A percentile compares a stretch with the other conserved stretches of the same genome.
Conservation (phyloP, 2,888 invertebrate genomes). For the Mythimna lalbum region DNA sequence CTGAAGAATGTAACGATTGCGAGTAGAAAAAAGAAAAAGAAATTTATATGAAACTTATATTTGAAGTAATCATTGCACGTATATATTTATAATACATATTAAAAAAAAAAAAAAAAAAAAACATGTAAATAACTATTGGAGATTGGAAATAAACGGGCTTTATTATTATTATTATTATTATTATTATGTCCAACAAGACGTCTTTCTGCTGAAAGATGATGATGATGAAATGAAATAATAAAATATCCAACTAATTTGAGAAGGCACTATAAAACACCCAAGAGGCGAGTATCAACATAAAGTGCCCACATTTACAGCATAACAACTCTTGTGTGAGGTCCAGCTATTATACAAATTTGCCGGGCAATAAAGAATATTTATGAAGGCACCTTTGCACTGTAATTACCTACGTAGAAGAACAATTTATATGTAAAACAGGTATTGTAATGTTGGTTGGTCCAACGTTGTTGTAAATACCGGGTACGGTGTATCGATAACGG, state of each 20-base stretch:
- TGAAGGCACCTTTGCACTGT: constrained; percentile 78
- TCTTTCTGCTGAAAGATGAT: too few relatives aligned
- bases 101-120: too few relatives aligned
- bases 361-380: constrained; percentile 84
- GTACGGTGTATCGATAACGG: constrained; percentile 41
- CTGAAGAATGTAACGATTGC: too few relatives aligned
- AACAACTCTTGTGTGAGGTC: constrained; percentile 61
- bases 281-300: constrained; percentile 55
- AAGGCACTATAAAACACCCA: constrained; percentile 51
- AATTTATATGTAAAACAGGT: constrained; percentile 83
- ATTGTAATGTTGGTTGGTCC: constrained; percentile 48
- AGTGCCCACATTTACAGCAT: constrained; percentile 45
- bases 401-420: constrained; percentile 80
- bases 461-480: constrained; percentile 50
- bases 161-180: too few relatives aligned
- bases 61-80: too few relatives aligned
- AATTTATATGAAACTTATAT: too few relatives aligned
- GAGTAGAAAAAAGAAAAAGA: too few relatives aligned
- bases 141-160: too few relatives aligned
- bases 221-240: background rate
- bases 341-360: constrained; percentile 78
- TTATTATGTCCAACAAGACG: too few relatives aligned
- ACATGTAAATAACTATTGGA: too few relatives aligned
- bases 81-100: too few relatives aligned
- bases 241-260: constrained; percentile 45